phyloP scores from a whole-genome alignment of 2,797 vertebrate genomes.

The Sphaeramia orbicularis region DNA sequence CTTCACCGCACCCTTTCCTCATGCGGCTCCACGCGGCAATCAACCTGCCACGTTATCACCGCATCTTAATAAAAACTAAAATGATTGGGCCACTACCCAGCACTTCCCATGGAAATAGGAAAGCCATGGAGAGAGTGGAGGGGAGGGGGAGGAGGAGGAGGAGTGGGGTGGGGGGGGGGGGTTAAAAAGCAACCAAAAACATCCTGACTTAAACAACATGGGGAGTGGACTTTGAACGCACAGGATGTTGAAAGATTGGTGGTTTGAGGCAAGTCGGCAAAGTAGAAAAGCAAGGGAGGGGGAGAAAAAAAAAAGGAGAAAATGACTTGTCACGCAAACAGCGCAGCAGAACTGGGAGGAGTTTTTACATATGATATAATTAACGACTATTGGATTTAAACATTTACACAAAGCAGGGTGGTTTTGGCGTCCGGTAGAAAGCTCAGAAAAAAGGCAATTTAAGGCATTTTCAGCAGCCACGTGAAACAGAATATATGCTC shows the following conservation, averaged over 20 bases:
- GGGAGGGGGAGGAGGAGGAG: conserved; percentile 11
- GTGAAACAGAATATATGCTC: conserved; percentile 9
- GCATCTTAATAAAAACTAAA: conserved; percentile 82
- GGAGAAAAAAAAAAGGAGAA: conserved; percentile 20
- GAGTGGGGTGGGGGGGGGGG: conserved; percentile 29
- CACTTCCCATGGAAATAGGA: conserved; percentile 70
- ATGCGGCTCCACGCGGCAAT: conserved; percentile 72
- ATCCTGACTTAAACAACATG: conserved; percentile 70
- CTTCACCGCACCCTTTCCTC: conserved; percentile 82
- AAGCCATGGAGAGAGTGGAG: conserved; percentile 36
- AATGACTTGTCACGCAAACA: conserved; percentile 74
- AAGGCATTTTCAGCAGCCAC: conserved; percentile 17
- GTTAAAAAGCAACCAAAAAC: conserved; percentile 60
- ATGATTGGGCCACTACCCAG: conserved; percentile 79
- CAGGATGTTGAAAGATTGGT: conserved; percentile 69
- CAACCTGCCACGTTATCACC: conserved; percentile 76
- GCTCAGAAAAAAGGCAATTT: conserved; percentile 24
- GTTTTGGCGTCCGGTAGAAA: background rate
- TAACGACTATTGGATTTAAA: too few relatives aligned
- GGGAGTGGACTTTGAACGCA: conserved; percentile 52
- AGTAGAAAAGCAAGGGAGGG: conserved; percentile 31
- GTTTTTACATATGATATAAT: too few relatives aligned
- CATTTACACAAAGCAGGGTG: too few relatives aligned
- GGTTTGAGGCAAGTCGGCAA: conserved; percentile 42
- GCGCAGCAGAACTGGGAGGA: background rate